These are phyloP conservation scores for Nothobranchius furzeri DNA, from an alignment of 2,113 vertebrate genomes.

Conservation along the genomic window DNA sequence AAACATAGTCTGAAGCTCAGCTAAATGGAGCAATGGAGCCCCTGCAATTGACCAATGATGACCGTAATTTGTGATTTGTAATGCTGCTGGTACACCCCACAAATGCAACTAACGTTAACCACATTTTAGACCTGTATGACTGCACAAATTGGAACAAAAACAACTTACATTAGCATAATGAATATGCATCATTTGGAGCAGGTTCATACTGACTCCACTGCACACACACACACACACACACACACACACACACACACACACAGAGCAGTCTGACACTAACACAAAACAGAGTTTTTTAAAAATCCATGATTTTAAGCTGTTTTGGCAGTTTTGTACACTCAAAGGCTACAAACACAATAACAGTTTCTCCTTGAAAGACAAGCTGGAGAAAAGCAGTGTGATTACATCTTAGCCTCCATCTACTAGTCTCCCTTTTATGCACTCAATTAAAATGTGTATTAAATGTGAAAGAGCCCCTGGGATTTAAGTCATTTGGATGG, in stretches of 20 bases:
- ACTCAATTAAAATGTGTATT: constrained; percentile 65
- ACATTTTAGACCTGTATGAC: background rate
- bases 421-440: constrained; percentile 13
- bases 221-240: background rate
- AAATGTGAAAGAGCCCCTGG: constrained; percentile 54
- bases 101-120: constrained; percentile 21
- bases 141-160: constrained; percentile 34
- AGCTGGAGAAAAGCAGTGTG: constrained; percentile 30
- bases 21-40: no score
- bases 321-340: constrained; percentile 40
- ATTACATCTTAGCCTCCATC: constrained; percentile 29
- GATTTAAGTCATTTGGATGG: constrained; percentile 35
- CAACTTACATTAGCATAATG: constrained; percentile 38
- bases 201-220: constrained; percentile 8
- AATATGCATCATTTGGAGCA: constrained; percentile 33
- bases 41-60: no score
- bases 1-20: no score
- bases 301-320: constrained; percentile 21
- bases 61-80: constrained; percentile 8
- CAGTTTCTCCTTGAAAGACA: constrained; percentile 46
- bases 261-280: background rate
- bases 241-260: background rate
- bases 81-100: constrained; percentile 1
- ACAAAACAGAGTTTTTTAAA: constrained; percentile 18
- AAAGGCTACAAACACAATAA: constrained; percentile 39